Evolutionary conservation across 2,113 vertebrate species (phyloP).

Genomic region (Cephalopholis sonnerati): DNA sequence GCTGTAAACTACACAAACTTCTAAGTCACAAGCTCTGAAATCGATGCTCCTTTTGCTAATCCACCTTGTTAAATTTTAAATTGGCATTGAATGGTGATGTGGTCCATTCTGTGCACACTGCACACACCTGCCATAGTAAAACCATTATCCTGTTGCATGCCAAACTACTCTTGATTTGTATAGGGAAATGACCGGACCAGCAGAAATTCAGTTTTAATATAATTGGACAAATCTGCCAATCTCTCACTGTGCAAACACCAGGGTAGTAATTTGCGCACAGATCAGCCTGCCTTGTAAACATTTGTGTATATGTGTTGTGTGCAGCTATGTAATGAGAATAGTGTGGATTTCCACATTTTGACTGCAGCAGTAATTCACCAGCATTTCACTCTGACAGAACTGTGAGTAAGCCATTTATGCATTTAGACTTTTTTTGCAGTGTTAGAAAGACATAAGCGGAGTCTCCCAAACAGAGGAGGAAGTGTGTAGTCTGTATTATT

Average conservation of each 20-base stretch:
- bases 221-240: slow-evolving; percentile 17
- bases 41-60: not conserved
- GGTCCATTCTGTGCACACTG: not conserved
- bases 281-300: not conserved
- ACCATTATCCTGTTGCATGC: not conserved
- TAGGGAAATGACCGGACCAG: slow-evolving; percentile 32
- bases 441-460: not conserved
- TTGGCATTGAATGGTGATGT: slow-evolving; percentile 9
- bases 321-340: not conserved
- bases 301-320: not conserved
- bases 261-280: not conserved
- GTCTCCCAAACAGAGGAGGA: slow-evolving; percentile 1
- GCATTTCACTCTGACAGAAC: slow-evolving; percentile 10
- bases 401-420: slow-evolving; percentile 1
- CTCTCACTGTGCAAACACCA: not conserved
- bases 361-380: slow-evolving; percentile 23
- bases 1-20: not conserved
- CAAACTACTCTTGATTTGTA: slow-evolving; percentile 32
- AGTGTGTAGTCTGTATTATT: slow-evolving; percentile 20
- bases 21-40: slow-evolving; percentile 1
- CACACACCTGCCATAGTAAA: not conserved
- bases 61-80: slow-evolving; percentile 20
- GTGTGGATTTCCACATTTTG: slow-evolving; percentile 7
- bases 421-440: slow-evolving; percentile 9
- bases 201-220: slow-evolving; percentile 31